A percentile compares a stretch with the other conserved stretches of the same genome.
Conservation (phyloP, 2,888 invertebrate species). For the Girardia tigrina region DNA sequence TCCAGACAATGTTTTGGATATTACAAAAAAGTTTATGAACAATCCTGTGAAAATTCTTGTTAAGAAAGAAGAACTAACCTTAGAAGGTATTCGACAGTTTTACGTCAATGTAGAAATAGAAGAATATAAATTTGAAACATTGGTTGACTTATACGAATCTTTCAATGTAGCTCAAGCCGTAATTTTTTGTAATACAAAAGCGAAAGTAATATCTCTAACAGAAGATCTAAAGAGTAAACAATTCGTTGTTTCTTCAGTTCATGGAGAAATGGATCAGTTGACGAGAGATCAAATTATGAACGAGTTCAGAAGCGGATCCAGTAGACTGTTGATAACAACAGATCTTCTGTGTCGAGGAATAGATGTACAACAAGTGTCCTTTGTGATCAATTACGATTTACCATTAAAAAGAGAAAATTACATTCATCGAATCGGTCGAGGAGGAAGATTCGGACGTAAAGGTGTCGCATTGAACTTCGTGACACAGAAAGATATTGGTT, state of each 20-base stretch:
- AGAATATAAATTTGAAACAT: conserved; percentile 17
- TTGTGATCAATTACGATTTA: conserved; percentile 98
- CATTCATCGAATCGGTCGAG: conserved; percentile 96
- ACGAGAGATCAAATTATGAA: conserved; percentile 97
- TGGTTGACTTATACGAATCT: conserved; percentile 67
- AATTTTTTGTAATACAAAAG: conserved; percentile 96
- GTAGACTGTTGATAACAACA: conserved; percentile 92
- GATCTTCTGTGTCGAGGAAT: conserved; percentile 96
- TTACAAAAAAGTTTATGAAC: conserved; percentile 91
- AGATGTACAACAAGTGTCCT: conserved; percentile 96
- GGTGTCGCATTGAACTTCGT: conserved; percentile 99
- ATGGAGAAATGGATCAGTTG: conserved; percentile 97
- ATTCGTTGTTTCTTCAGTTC: conserved; percentile 47
- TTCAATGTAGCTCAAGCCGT: conserved; percentile 97
- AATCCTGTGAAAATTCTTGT: conserved; percentile 88
- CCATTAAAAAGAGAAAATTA: conserved; percentile 98
- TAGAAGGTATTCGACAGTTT: conserved; percentile 95
- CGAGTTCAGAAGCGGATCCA: conserved; percentile 94
- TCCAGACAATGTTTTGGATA: conserved; percentile 90
- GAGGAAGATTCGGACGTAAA: conserved; percentile 90
- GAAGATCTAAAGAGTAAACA: background rate
- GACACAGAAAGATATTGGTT: conserved; percentile 95
- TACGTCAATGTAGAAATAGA: conserved; percentile 57
- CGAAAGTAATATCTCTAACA: conserved; percentile 95
- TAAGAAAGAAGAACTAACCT: conserved; percentile 72